Evolutionary conservation across 2,888 invertebrate genomes (phyloP).

Genomic region (Teleogryllus oceanicus): DNA sequence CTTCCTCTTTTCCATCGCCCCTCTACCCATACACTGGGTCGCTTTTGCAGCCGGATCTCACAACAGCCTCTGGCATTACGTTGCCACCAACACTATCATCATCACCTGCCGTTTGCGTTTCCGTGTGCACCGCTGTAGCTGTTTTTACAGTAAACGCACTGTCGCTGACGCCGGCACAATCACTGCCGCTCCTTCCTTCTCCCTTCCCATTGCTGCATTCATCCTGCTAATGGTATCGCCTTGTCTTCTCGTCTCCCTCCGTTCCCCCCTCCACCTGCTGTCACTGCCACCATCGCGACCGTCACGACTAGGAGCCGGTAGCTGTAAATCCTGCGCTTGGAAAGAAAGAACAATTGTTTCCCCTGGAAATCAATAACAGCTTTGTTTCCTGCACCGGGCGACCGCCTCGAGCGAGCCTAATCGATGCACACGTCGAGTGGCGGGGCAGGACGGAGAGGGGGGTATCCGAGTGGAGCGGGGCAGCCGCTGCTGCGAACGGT

Average conservation of each 20-base stretch:
- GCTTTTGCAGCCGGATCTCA: no score
- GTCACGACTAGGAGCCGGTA: not conserved
- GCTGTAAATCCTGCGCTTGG: not conserved
- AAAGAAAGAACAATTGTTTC: constrained; percentile 18
- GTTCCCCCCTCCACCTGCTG: not conserved
- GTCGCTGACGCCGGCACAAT: no score
- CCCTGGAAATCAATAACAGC: constrained; percentile 11
- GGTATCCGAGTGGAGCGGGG: not conserved
- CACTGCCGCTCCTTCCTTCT: no score
- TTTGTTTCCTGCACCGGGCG: not conserved
- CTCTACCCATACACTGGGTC: no score
- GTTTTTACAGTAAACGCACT: no score
- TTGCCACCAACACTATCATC: no score
- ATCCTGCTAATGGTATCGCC: not conserved
- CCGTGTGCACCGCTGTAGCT: no score
- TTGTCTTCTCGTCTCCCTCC: not conserved
- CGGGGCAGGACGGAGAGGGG: not conserved
- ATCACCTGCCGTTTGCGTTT: no score
- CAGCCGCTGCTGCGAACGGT: not conserved
- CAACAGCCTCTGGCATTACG: no score
- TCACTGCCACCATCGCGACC: not conserved
- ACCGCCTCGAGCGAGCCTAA: not conserved
- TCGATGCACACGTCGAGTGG: not conserved
- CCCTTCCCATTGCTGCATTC: no score
- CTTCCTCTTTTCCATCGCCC: no score